Conservation (phyloP, 1,140 invertebrate species). For the Pararge aegeria region DNA sequence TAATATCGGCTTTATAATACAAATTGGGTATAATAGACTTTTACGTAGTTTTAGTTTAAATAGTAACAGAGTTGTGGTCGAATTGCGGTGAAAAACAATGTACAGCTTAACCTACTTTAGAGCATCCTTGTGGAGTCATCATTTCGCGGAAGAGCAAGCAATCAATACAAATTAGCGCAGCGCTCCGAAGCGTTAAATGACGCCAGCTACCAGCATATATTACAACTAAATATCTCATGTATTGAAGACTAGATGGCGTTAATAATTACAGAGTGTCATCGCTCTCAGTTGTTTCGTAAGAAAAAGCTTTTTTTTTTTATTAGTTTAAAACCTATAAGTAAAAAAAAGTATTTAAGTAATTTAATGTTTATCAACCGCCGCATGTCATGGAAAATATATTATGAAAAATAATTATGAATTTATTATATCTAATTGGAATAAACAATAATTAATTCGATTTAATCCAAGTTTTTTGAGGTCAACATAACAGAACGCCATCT, state of each 20-base stretch:
- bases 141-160: background rate
- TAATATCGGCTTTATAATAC: too few relatives aligned
- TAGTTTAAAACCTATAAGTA: too few relatives aligned
- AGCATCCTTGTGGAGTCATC: background rate
- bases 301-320: too few relatives aligned
- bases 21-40: too few relatives aligned
- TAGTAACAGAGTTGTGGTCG: background rate
- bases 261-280: too few relatives aligned
- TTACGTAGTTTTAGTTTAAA: background rate
- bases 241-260: background rate
- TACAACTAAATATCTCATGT: background rate
- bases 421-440: too few relatives aligned
- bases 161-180: constrained; percentile 10
- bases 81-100: background rate
- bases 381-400: too few relatives aligned
- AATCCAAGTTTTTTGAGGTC: background rate
- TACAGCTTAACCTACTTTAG: background rate
- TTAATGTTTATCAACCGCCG: too few relatives aligned
- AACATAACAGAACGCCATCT: constrained; percentile 42
- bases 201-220: background rate
- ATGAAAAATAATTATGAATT: too few relatives aligned
- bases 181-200: background rate
- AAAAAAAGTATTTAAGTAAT: too few relatives aligned
- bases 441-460: too few relatives aligned
- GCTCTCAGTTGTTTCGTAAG: too few relatives aligned